Percentiles rank a stretch among this genome's conserved stretches.
phyloP scores from a whole-genome alignment of 2,797 vertebrate genomes.

The Zalophus californianus region DNA sequence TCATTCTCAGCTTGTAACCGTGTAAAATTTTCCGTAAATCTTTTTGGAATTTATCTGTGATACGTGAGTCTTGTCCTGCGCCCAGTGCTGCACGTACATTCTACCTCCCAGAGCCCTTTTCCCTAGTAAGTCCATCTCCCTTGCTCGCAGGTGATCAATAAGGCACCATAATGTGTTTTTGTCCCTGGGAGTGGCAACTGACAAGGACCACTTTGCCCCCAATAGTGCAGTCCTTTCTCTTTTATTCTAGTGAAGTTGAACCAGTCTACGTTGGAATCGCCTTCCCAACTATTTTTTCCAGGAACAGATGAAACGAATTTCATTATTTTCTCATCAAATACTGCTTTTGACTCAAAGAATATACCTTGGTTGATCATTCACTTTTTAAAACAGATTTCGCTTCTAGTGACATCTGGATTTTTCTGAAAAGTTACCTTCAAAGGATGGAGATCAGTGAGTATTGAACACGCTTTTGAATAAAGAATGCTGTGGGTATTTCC shows the following conservation, averaged over 20 bases:
- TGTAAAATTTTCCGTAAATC: neutral
- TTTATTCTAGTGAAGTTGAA: neutral
- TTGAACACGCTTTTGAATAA: slow-evolving; percentile 4
- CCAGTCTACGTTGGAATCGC: neutral
- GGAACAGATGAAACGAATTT: neutral
- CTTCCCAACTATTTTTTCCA: slow-evolving; percentile 31
- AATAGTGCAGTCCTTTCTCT: neutral
- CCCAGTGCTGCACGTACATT: neutral
- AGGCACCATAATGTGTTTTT: neutral
- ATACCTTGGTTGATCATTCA: neutral
- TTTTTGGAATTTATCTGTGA: neutral
- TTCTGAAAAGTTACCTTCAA: slow-evolving; percentile 37
- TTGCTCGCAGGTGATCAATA: neutral
- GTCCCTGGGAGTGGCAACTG: neutral
- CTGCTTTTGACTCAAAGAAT: neutral
- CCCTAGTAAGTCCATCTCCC: neutral
- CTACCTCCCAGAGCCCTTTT: neutral
- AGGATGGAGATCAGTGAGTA: neutral
- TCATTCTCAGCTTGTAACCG: neutral
- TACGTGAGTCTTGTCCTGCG: neutral
- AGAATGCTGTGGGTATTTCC: neutral
- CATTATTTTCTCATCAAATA: slow-evolving; percentile 1
- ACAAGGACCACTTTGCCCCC: neutral
- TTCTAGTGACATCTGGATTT: neutral
- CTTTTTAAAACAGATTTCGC: neutral